Evolutionary conservation across 1,140 invertebrate genomes (phyloP).

Genomic region (Melitaea cinxia): DNA sequence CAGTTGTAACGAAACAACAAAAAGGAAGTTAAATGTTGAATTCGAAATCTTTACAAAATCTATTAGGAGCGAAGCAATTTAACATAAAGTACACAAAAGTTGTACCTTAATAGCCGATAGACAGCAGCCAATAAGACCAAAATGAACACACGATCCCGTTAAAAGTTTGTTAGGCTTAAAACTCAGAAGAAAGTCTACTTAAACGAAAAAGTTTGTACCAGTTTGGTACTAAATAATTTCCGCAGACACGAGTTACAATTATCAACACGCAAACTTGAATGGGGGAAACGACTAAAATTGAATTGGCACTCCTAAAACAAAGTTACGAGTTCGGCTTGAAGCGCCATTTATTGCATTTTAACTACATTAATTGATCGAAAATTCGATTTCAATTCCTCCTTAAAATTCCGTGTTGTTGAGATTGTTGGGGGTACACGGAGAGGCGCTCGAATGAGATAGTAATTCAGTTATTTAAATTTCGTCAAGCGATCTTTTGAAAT

Average conservation of each 20-base stretch:
- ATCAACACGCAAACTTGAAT: slow-evolving; percentile 59
- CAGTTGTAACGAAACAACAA: neutral
- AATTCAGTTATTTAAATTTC: slow-evolving; percentile 21
- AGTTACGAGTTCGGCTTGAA: slow-evolving; percentile 60
- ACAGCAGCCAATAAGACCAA: slow-evolving; percentile 17
- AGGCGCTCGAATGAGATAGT: slow-evolving; percentile 11
- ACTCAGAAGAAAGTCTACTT: slow-evolving; percentile 31
- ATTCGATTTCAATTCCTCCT: slow-evolving; percentile 53
- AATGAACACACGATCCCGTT: slow-evolving; percentile 32
- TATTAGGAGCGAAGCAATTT: neutral
- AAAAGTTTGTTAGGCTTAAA: slow-evolving; percentile 33
- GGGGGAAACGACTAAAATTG: slow-evolving; percentile 61
- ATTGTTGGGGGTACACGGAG: slow-evolving; percentile 19
- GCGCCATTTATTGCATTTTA: slow-evolving; percentile 77
- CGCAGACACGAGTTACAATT: slow-evolving; percentile 54
- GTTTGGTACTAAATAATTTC: slow-evolving; percentile 52
- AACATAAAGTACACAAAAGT: slow-evolving; percentile 14
- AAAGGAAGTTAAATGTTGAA: neutral
- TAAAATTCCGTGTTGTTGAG: slow-evolving; percentile 30
- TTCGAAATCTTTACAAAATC: neutral
- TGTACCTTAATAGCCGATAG: slow-evolving; percentile 24
- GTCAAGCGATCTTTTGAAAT: slow-evolving; percentile 21
- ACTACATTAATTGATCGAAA: slow-evolving; percentile 71
- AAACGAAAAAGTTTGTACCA: slow-evolving; percentile 45
- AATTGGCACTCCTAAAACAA: slow-evolving; percentile 70